A percentile compares a stretch with the other conserved stretches of the same genome.
Conservation (phyloP, 2,113 vertebrate species). For the Caranx ignobilis region DNA sequence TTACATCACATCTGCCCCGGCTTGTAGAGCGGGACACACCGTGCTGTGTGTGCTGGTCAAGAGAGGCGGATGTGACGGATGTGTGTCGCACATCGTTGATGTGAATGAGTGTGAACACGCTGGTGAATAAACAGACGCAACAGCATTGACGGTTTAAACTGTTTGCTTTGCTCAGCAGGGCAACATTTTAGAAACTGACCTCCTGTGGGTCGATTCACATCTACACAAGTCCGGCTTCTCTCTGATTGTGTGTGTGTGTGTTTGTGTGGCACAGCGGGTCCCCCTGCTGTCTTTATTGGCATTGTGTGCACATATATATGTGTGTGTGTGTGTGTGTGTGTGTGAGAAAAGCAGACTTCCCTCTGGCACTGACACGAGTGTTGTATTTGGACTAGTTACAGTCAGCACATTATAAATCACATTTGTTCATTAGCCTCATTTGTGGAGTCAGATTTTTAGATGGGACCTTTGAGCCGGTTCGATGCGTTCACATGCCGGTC, state of each 20-base stretch:
- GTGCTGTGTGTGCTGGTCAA: not conserved
- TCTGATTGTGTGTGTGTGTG: conserved; percentile 28
- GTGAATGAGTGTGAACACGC: not conserved
- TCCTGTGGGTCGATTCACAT: conserved; percentile 22
- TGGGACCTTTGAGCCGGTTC: not conserved
- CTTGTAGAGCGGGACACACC: no score
- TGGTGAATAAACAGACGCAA: not conserved
- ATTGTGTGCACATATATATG: conserved; percentile 18
- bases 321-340: not conserved
- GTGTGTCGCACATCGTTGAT: not conserved
- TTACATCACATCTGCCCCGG: no score
- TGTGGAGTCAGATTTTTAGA: no score
- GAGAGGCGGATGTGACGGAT: not conserved
- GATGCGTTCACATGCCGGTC: not conserved
- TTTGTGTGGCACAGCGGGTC: conserved; percentile 38
- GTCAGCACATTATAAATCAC: not conserved
- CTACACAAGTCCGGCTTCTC: not conserved
- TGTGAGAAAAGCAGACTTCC: not conserved
- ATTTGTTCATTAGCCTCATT: not conserved
- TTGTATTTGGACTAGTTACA: not conserved
- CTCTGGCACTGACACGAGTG: conserved; percentile 1
- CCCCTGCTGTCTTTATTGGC: conserved; percentile 50
- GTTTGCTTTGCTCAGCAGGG: conserved; percentile 23
- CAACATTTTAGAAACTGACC: conserved; percentile 6
- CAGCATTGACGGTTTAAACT: not conserved